Conservation (phyloP, 1,140 invertebrate genomes). For the Megathymus violae region DNA sequence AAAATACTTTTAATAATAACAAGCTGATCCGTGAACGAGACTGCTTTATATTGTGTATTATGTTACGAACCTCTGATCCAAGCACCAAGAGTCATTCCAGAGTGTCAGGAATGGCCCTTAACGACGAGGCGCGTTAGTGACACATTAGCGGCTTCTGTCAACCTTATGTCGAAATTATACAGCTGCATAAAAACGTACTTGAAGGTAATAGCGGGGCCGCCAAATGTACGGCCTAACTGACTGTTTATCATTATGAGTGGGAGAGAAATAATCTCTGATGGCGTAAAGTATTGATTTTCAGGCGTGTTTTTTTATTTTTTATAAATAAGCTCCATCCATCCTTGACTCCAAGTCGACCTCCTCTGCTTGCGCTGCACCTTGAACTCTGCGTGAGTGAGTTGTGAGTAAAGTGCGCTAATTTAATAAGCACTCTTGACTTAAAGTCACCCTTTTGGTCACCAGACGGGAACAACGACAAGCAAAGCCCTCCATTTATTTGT, state of each 20-base stretch:
- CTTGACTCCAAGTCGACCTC: no score
- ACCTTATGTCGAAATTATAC: conserved; percentile 32
- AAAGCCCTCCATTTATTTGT: no score
- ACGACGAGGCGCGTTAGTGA: conserved; percentile 32
- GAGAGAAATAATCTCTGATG: neutral
- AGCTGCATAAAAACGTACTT: conserved; percentile 20
- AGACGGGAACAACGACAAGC: no score
- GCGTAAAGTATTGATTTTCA: no score
- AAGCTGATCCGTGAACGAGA: neutral
- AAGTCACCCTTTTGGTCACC: no score
- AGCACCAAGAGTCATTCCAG: conserved; percentile 4
- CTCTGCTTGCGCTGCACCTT: no score
- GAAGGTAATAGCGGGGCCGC: conserved; percentile 2
- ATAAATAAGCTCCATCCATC: no score
- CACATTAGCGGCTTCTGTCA: conserved; percentile 23
- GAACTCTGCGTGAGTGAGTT: no score
- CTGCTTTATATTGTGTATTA: conserved; percentile 6
- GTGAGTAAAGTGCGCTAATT: no score
- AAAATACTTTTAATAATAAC: neutral
- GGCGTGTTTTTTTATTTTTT: no score
- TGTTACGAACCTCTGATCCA: conserved; percentile 6
- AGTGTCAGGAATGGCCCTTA: conserved; percentile 23
- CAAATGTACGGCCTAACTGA: no score
- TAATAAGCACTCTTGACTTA: no score
- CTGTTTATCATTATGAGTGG: neutral